Conservation (phyloP, 2,888 invertebrate genomes). For the Xestia rhomboidea region DNA sequence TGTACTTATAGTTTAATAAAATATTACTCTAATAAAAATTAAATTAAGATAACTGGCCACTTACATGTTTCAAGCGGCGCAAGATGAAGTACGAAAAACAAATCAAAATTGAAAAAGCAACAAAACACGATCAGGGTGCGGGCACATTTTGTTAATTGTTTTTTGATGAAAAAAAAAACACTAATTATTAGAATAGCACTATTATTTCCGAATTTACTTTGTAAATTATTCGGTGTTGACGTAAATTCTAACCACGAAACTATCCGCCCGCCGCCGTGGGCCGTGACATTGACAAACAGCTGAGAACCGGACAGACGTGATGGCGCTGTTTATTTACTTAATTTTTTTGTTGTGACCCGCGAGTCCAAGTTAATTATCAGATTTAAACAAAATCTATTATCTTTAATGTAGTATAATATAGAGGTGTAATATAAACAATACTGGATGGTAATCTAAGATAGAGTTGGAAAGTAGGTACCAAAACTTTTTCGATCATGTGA, state of each 20-base stretch:
- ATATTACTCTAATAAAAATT: neutral
- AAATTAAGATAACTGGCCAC: slow-evolving; percentile 37
- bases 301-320: slow-evolving; percentile 24
- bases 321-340: slow-evolving; percentile 14
- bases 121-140: slow-evolving; percentile 38
- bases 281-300: slow-evolving; percentile 57
- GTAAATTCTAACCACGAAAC: slow-evolving; percentile 24
- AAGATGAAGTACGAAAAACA: slow-evolving; percentile 8
- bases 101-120: slow-evolving; percentile 28
- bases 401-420: too few species aligned
- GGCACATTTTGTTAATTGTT: neutral
- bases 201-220: neutral
- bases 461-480: neutral
- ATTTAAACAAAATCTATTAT: neutral
- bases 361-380: slow-evolving; percentile 3
- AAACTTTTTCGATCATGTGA: neutral
- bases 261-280: neutral
- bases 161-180: neutral
- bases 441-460: too few species aligned
- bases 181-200: neutral
- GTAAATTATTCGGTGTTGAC: neutral
- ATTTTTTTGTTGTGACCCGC: neutral
- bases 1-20: too few species aligned
- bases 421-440: neutral
- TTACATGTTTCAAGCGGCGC: slow-evolving; percentile 44